These are phyloP conservation scores for Falco novaeseelandiae DNA, from an alignment of 2,797 vertebrate genomes.

Conservation along the genomic window DNA sequence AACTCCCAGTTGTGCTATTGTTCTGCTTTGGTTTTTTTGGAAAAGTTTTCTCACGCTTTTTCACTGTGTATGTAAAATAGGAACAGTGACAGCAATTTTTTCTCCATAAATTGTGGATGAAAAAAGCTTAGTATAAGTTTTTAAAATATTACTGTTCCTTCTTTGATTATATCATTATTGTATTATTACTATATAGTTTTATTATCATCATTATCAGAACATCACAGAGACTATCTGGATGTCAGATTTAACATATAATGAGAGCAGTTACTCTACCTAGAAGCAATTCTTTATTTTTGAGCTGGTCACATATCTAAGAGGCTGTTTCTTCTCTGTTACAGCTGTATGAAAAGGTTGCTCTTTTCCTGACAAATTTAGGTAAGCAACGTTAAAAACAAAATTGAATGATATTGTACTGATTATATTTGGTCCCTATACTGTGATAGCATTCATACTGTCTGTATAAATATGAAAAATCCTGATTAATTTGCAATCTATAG, in stretches of 20 bases:
- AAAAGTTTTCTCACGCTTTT: neutral
- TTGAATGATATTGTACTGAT: neutral
- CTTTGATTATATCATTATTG: neutral
- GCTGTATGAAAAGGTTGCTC: constrained; percentile 94
- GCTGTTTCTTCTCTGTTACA: constrained; percentile 75
- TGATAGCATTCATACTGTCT: neutral
- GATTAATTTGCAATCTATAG: neutral
- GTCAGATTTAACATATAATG: neutral
- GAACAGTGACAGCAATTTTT: neutral
- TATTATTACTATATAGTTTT: neutral
- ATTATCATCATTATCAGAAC: neutral
- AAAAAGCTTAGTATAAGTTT: neutral
- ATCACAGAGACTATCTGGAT: neutral
- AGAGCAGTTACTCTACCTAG: neutral
- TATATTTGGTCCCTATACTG: neutral
- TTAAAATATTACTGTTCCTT: neutral
- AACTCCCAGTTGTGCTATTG: neutral
- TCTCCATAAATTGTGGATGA: neutral
- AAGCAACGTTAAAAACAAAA: constrained; percentile 69
- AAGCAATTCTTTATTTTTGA: neutral
- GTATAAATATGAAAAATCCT: neutral
- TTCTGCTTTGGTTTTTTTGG: neutral
- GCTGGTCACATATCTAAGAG: neutral
- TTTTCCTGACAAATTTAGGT: constrained; percentile 94
- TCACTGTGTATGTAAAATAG: neutral